Percentiles rank a stretch among this genome's conserved stretches.
These are phyloP conservation scores for Ceratina australensis DNA, from an alignment of 1,140 invertebrate species.

Conservation along the genomic window DNA sequence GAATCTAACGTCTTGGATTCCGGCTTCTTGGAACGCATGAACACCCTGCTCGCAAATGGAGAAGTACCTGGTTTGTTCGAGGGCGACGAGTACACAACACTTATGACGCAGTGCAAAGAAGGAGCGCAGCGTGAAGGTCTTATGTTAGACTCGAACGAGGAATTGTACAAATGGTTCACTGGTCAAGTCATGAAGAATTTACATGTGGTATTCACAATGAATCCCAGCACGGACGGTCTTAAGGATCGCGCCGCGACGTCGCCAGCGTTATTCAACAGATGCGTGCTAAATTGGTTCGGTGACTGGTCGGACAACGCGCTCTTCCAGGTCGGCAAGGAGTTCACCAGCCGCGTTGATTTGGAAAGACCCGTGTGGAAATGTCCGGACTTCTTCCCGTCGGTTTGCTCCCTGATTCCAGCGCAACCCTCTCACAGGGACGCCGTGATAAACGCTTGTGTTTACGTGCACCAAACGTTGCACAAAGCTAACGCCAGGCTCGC, in stretches of 20 bases:
- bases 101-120: conserved; percentile 99
- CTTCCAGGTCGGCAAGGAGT: conserved; percentile 96
- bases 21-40: conserved; percentile 99
- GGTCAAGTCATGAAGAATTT: conserved; percentile 99
- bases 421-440: conserved; percentile 93
- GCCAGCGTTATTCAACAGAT: conserved; percentile 99
- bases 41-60: conserved; percentile 98
- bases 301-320: conserved; percentile 99
- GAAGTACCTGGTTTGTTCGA: conserved; percentile 97
- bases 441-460: conserved; percentile 98
- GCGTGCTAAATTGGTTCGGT: conserved; percentile 99
- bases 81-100: conserved; percentile 97
- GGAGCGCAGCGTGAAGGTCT: conserved; percentile 98
- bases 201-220: conserved; percentile 99
- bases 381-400: conserved; percentile 93
- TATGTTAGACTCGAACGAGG: conserved; percentile 99
- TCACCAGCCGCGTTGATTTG: conserved; percentile 91
- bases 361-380: conserved; percentile 90
- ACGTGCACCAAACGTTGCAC: conserved; percentile 98
- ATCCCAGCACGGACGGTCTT: conserved; percentile 98
- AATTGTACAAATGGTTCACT: conserved; percentile 99
- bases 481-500: conserved; percentile 93
- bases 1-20: conserved; percentile 99
- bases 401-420: conserved; percentile 88
- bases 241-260: conserved; percentile 99